Evolutionary conservation across 2,113 vertebrate genomes (phyloP).

Genomic region (Tragelaphus scriptus): DNA sequence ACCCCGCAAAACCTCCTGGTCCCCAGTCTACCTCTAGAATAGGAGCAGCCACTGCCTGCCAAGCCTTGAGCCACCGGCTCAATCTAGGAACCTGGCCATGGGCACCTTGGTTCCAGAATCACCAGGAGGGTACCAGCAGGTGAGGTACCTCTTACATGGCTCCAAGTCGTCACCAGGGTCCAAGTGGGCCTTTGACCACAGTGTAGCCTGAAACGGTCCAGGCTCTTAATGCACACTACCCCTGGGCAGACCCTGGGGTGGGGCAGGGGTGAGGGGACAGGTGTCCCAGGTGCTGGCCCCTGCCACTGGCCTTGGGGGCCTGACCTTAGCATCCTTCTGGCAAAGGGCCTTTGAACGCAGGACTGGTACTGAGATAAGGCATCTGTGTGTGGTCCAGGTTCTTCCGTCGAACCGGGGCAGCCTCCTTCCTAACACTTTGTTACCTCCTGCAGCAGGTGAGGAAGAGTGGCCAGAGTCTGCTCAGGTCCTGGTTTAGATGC

Average conservation of each 20-base stretch:
- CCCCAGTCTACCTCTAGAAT: rapidly evolving
- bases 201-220: not conserved
- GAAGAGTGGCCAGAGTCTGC: not conserved
- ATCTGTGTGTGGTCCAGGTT: rapidly evolving
- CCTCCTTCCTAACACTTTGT: not conserved
- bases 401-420: rapidly evolving
- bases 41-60: not conserved
- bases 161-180: not conserved
- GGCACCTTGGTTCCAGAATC: not conserved
- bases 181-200: not conserved
- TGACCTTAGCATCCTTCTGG: not conserved
- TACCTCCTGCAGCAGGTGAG: not conserved
- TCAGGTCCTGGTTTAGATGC: not conserved
- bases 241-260: rapidly evolving
- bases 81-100: not conserved
- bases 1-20: too few species aligned
- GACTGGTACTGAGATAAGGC: rapidly evolving
- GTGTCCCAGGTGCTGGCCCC: not conserved
- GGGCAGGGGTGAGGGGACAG: too few species aligned
- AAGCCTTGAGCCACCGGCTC: not conserved
- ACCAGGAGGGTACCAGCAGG: not conserved
- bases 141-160: rapidly evolving
- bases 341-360: not conserved
- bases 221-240: not conserved
- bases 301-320: not conserved